These are phyloP conservation scores for Streptopelia turtur DNA, from an alignment of 2,797 vertebrate genomes.

Conservation along the genomic window DNA sequence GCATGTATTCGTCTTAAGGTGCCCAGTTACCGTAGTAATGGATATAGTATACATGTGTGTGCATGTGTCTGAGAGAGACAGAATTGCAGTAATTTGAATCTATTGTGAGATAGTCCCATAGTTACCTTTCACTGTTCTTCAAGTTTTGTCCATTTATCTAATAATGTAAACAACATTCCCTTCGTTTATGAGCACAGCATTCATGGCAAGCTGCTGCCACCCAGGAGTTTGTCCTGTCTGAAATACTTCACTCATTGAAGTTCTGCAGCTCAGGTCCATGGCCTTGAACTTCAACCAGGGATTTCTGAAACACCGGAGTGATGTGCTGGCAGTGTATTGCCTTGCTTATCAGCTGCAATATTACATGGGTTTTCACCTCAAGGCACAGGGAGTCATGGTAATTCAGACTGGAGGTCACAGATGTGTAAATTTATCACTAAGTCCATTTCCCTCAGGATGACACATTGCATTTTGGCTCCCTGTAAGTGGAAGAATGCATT, in stretches of 20 bases:
- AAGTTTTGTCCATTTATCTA: neutral
- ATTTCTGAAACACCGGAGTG: neutral
- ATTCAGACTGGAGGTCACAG: neutral
- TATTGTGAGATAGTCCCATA: neutral
- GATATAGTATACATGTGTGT: neutral
- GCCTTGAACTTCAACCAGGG: neutral
- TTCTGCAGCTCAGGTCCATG: neutral
- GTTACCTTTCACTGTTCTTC: neutral
- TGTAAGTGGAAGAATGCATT: neutral
- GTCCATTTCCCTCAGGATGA: neutral
- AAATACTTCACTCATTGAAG: neutral
- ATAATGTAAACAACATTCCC: neutral
- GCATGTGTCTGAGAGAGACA: neutral
- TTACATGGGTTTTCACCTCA: slow-evolving; percentile 17
- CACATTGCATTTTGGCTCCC: neutral
- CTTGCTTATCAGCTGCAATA: neutral
- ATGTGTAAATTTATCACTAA: slow-evolving; percentile 13
- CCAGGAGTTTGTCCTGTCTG: neutral
- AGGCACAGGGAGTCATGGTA: neutral
- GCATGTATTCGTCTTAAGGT: neutral
- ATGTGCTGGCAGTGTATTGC: neutral
- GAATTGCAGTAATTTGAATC: neutral
- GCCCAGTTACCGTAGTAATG: neutral
- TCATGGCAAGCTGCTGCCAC: neutral
- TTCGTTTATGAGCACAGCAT: neutral